These are phyloP conservation scores for Ginglymostoma cirratum DNA, from an alignment of 2,113 vertebrate genomes.

Conservation along the genomic window DNA sequence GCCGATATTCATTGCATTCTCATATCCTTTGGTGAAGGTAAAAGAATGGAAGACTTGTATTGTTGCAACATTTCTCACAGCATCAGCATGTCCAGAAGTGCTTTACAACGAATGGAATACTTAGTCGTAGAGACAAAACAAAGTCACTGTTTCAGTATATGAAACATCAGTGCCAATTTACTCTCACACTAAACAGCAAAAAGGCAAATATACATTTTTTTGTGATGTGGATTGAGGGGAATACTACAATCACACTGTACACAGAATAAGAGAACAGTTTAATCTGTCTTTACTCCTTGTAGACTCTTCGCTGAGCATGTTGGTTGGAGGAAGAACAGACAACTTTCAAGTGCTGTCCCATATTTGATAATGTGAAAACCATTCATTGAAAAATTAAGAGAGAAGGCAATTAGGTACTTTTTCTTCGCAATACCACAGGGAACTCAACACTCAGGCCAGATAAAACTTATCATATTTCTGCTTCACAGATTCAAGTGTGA, in stretches of 20 bases:
- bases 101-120: too few relatives aligned
- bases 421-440: background rate
- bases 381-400: background rate
- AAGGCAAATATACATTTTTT: too few relatives aligned
- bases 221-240: background rate
- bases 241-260: background rate
- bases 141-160: too few relatives aligned
- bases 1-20: too few relatives aligned
- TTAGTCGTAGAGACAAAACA: too few relatives aligned
- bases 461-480: background rate
- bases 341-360: background rate
- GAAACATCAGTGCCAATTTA: too few relatives aligned
- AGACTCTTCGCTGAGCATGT: background rate
- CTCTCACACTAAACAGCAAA: too few relatives aligned
- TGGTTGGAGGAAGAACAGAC: background rate
- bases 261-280: background rate
- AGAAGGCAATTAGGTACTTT: background rate
- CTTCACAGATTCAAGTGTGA: background rate
- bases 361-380: background rate
- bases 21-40: too few relatives aligned
- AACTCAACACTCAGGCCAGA: background rate
- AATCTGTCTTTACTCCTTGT: background rate
- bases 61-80: too few relatives aligned
- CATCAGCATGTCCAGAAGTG: too few relatives aligned
- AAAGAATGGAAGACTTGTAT: too few relatives aligned